These are phyloP conservation scores for Limosa lapponica DNA, from an alignment of 2,797 vertebrate genomes.

Conservation along the genomic window DNA sequence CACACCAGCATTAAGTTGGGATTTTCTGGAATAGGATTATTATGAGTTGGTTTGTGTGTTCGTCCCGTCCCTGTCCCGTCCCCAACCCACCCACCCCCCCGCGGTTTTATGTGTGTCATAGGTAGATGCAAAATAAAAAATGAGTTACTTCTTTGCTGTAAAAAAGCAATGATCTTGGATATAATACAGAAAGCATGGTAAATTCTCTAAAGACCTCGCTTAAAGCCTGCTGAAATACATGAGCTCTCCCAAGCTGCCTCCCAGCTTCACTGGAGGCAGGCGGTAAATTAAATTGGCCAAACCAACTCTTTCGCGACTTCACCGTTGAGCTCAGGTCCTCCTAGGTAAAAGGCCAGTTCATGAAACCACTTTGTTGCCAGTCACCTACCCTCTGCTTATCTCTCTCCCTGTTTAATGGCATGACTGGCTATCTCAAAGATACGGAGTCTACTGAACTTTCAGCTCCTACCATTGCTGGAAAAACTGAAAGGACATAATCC, in stretches of 20 bases:
- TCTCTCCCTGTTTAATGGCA: background rate
- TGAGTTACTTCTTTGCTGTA: background rate
- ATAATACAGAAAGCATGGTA: background rate
- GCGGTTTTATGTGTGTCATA: background rate
- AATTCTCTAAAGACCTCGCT: background rate
- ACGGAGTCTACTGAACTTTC: background rate
- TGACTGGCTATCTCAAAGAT: background rate
- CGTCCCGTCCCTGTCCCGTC: too few species aligned
- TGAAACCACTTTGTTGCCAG: background rate
- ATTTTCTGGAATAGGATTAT: background rate
- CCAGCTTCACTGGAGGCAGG: background rate
- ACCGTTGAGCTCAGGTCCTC: background rate
- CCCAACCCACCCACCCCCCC: fast-evolving
- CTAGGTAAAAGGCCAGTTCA: background rate
- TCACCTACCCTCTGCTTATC: background rate
- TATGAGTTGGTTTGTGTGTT: fast-evolving
- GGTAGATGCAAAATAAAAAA: background rate
- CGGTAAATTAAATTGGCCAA: background rate
- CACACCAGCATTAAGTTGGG: background rate
- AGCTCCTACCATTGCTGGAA: background rate
- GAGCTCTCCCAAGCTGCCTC: background rate
- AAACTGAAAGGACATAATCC: background rate
- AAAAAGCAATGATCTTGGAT: background rate
- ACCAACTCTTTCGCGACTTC: background rate
- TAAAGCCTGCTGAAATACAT: background rate